Evolutionary conservation across 2,888 invertebrate species (phyloP), one percentile per base, ranked within the genome.

Genomic region (Branchipolynoe longqiensis): DNA sequence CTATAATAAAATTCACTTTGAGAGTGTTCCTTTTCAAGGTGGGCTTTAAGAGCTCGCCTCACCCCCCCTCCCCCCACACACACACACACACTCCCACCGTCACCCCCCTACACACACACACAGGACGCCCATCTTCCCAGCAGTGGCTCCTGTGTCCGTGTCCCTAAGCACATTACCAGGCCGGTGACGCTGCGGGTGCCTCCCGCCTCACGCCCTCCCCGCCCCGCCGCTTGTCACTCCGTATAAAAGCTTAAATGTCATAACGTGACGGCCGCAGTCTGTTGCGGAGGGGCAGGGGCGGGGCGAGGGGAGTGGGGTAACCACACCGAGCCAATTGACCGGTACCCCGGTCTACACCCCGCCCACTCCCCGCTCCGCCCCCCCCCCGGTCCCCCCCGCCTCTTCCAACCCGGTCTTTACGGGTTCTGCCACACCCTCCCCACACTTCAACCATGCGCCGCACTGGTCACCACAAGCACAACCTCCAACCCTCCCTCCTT

Each of bases 1-100:
- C 78, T 48, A 54, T 78, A 54, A 78, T 78, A 78, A 78, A 78
- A 78, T 41, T 78, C 78, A 78, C 78, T 28, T 78, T 54, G 48
- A 78, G 41, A 25, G 48, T 78, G 48, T 78, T 78, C 78, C 78
- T 54, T 78, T 78, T 78, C 78, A 78, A 78, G 48, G 41, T 78
- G 22, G 41, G 41, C 78, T 78, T 78, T 14, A 78, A 54, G 54
- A 41, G 78, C 1, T 48, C 48, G 41, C n/a, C 78, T 22, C 3
- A n/a, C 25, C 48, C 14, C 48, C 54, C 48, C 22, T 31, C 31
- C 73, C 25, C 73, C 64, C 25, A 25, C 64, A 28, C 1, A 25
- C 31, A 28, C 64, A n/a, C 64, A 28, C 64, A 33, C 8, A 64
- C 28, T 4, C 8, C 8, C 4, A 64, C 28, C 31, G n/a, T n/a